phyloP scores from a whole-genome alignment of 1,140 invertebrate genomes.

The Copidosoma floridanum region DNA sequence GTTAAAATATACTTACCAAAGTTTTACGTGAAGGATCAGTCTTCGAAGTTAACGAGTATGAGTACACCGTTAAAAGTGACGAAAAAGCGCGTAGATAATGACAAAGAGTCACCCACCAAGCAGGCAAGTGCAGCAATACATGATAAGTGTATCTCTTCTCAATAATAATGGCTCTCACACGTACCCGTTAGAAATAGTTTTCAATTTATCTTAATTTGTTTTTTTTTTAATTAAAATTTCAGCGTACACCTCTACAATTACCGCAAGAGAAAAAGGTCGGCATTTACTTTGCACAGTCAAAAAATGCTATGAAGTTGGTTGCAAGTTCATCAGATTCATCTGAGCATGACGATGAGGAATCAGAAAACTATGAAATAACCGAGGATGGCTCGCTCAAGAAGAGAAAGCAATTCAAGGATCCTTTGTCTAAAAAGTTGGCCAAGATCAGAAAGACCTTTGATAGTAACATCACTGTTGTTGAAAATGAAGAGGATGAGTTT shows the following conservation, averaged over 20 bases:
- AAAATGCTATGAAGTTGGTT: background rate
- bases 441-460: slow-evolving; percentile 19
- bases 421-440: background rate
- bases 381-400: slow-evolving; percentile 5
- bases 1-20: too few relatives aligned
- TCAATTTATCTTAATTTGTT: background rate
- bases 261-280: slow-evolving; percentile 1
- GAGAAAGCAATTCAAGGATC: background rate
- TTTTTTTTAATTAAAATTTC: too few relatives aligned
- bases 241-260: slow-evolving; percentile 10
- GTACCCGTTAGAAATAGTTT: too few relatives aligned
- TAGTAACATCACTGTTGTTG: slow-evolving; percentile 1
- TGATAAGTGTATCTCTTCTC: too few relatives aligned
- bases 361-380: background rate
- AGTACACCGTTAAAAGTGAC: too few relatives aligned
- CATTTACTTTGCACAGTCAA: slow-evolving; percentile 1
- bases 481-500: background rate
- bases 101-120: background rate
- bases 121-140: too few relatives aligned
- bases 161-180: too few relatives aligned
- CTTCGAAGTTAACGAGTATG: too few relatives aligned
- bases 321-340: background rate
- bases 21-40: too few relatives aligned
- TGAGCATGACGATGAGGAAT: slow-evolving; percentile 1
- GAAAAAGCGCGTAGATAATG: too few relatives aligned